Evolutionary conservation across 1,140 invertebrate genomes (phyloP).

Genomic region (Rhopalosiphum padi): DNA sequence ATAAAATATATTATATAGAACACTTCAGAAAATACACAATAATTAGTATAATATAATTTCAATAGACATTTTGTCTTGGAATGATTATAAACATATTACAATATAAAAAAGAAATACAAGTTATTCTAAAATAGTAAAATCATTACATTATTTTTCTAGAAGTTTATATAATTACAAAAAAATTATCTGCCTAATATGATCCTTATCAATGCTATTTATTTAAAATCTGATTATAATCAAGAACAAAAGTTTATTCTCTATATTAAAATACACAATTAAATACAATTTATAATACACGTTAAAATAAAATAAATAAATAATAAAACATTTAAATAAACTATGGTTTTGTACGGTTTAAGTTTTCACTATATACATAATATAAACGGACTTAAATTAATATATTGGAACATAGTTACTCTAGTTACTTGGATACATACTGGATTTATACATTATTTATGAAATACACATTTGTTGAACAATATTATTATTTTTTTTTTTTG

Average conservation of each 20-base stretch:
- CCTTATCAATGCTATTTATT: neutral
- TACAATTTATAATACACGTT: conserved; percentile 33
- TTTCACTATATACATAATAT: neutral
- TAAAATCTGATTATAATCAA: conserved; percentile 10
- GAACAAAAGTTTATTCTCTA: conserved; percentile 1
- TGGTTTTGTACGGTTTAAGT: conserved; percentile 33
- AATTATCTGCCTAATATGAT: neutral
- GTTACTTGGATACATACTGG: neutral
- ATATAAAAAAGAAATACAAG: neutral
- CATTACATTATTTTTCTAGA: neutral
- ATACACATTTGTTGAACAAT: neutral
- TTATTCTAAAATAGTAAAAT: neutral
- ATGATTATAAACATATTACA: conserved; percentile 15
- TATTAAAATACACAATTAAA: conserved; percentile 27
- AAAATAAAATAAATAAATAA: conserved; percentile 33
- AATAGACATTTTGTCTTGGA: conserved; percentile 24
- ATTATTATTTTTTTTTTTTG: neutral
- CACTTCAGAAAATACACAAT: neutral
- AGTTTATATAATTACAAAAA: neutral
- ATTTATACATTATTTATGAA: neutral
- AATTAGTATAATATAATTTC: neutral
- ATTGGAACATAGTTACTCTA: neutral
- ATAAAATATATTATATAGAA: conserved; percentile 12
- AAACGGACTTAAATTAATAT: neutral
- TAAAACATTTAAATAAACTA: conserved; percentile 26